phyloP scores from a whole-genome alignment of 2,888 invertebrate genomes.

The Lottia scabra region DNA sequence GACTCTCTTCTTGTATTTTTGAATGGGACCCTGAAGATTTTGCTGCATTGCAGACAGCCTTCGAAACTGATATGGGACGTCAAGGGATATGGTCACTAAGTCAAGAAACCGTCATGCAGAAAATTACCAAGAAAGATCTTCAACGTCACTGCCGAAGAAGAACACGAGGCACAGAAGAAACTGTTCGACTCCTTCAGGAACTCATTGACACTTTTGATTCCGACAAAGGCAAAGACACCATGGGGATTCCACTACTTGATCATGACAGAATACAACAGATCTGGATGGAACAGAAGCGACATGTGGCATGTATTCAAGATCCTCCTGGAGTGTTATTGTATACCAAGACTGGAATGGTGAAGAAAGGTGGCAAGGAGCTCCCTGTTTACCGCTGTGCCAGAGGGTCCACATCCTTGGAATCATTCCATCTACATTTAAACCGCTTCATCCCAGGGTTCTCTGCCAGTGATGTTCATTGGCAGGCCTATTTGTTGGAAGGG shows the following conservation, averaged over 20 bases:
- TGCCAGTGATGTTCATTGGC: too few relatives aligned
- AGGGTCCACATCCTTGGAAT: constrained; percentile 46
- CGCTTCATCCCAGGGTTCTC: constrained; percentile 15
- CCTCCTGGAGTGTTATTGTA: constrained; percentile 24
- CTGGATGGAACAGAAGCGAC: constrained; percentile 30
- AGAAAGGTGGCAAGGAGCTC: constrained; percentile 37
- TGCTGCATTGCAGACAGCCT: constrained; percentile 32
- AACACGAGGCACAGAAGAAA: constrained; percentile 34
- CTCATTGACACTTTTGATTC: constrained; percentile 21
- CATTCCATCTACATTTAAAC: constrained; percentile 39
- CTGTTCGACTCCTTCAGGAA: constrained; percentile 15
- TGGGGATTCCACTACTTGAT: too few relatives aligned
- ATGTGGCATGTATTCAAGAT: constrained; percentile 38
- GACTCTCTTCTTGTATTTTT: constrained; percentile 37
- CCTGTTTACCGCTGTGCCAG: constrained; percentile 42
- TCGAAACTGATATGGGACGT: constrained; percentile 28
- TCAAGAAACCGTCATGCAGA: constrained; percentile 26
- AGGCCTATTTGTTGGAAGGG: too few relatives aligned
- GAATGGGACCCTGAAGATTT: constrained; percentile 36
- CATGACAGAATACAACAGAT: background rate
- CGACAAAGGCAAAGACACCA: constrained; percentile 12
- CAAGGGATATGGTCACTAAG: constrained; percentile 18
- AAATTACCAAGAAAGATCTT: constrained; percentile 31
- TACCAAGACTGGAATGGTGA: constrained; percentile 25
- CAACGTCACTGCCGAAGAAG: constrained; percentile 31